Conservation (phyloP, 1,140 invertebrate genomes). For the Reticulitermes speratus region DNA sequence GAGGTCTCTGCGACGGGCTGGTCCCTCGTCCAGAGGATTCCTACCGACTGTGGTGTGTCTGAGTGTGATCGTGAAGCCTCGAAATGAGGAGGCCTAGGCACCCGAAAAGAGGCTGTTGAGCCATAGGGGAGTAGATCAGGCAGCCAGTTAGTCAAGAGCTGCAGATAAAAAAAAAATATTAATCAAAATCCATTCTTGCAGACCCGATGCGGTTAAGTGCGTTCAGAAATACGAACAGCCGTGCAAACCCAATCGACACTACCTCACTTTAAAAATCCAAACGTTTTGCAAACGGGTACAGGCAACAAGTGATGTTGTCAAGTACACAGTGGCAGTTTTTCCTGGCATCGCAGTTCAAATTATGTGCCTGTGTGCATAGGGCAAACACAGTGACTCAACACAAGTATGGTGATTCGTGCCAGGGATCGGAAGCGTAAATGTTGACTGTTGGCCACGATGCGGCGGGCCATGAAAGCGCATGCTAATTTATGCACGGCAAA, state of each 20-base stretch:
- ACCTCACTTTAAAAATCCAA: background rate
- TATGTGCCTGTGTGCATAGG: background rate
- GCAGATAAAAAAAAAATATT: too few relatives aligned
- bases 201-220: background rate
- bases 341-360: background rate
- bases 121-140: too few relatives aligned
- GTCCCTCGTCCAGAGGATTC: too few relatives aligned
- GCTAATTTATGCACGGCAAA: conserved; percentile 19
- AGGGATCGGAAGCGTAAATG: conserved; percentile 7
- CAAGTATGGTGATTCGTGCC: background rate
- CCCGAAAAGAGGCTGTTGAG: too few relatives aligned
- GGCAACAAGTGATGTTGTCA: background rate
- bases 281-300: background rate
- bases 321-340: background rate
- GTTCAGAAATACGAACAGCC: background rate
- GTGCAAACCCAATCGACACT: background rate
- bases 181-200: too few relatives aligned
- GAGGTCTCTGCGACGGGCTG: too few relatives aligned
- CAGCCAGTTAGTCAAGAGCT: too few relatives aligned
- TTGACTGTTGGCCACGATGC: conserved; percentile 2
- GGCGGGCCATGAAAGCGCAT: background rate
- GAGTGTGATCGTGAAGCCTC: too few relatives aligned
- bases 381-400: conserved; percentile 8
- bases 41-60: too few relatives aligned
- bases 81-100: too few relatives aligned